These are phyloP conservation scores for Crotalus adamanteus DNA, from an alignment of 2,797 vertebrate species.

Conservation along the genomic window DNA sequence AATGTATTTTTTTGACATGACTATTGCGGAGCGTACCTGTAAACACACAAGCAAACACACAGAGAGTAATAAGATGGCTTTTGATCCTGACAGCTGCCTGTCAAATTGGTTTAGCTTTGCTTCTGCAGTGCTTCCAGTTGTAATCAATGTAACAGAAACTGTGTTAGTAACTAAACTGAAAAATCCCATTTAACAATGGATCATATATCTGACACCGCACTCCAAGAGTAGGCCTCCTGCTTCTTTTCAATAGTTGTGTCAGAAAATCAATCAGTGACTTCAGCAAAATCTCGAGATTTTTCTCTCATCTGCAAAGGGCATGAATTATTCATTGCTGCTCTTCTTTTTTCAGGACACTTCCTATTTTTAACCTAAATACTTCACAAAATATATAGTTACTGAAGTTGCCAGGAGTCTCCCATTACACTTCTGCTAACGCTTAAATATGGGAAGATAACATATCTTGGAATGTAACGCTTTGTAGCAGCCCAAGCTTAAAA, in stretches of 20 bases:
- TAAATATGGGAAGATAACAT: neutral
- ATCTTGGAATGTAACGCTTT: conserved; percentile 20
- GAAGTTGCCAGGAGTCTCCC: neutral
- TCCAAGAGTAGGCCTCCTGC: conserved; percentile 36
- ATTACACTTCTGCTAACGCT: neutral
- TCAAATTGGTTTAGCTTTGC: neutral
- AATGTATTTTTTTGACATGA: neutral
- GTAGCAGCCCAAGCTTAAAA: neutral
- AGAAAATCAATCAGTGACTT: conserved; percentile 91
- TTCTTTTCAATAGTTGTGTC: conserved; percentile 77
- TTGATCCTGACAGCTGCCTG: neutral
- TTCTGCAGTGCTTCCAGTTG: neutral
- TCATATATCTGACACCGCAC: conserved; percentile 27
- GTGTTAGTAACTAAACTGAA: conserved; percentile 20
- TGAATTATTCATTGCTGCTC: conserved; percentile 71
- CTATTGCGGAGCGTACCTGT: neutral
- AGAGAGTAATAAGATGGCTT: neutral
- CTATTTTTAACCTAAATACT: conserved; percentile 40
- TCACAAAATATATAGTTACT: conserved; percentile 32
- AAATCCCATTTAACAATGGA: conserved; percentile 24
- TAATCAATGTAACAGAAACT: conserved; percentile 33
- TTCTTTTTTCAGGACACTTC: conserved; percentile 42
- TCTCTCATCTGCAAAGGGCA: conserved; percentile 47
- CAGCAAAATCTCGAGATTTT: conserved; percentile 70
- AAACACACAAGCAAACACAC: neutral